Evolutionary conservation across 1,140 invertebrate genomes (phyloP), one percentile per base, ranked within the genome.

Genomic region (Heliconius himera): DNA sequence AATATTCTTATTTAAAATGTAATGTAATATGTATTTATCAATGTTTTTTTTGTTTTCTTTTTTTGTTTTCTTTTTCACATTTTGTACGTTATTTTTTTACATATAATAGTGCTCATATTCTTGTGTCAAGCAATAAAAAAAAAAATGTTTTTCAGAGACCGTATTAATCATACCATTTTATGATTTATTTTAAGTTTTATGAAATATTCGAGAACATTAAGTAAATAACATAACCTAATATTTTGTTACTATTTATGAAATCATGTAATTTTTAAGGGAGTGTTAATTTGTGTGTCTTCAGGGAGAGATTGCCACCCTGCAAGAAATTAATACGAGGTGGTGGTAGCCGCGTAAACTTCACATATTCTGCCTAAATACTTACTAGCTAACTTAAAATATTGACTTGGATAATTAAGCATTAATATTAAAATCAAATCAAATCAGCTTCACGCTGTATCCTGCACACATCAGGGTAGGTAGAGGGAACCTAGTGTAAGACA

Each of bases 251-350:
- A 66, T 66, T 16, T 66, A 18, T 29, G 11, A 11, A 26, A 66
- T 66, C 9, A 66, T 66, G 22, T 29, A 70, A 41, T 70, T 70
- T 76, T 76, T 76, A 76, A 70, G 9, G 38, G 60, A 16, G 74
- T n/a, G 38, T 46, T 76, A 49, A 76, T 76, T 70, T 76, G 74
- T 76, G 60, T 26, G 74, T 76, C 74, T 76, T 76, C 74, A 33
- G 74, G 38, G 74, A 36, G 70, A 41, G 38, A 72, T 54, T 70
- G 74, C 74, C 60, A 60, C 26, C 49, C 73, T 33, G 49, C 26
- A 18, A 66, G 74, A 76, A 76, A 76, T 76, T 76, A 76, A 76
- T 76, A 76, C 74, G 13, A 76, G 56, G 60, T 70, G 74, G 74
- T 33, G 74, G 74, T 70, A 29, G 56, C 74, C 74, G 74, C 60